Evolutionary conservation across 2,888 invertebrate species (phyloP), one percentile per base, ranked within the genome.

Genomic region (Drosophila incognita): DNA sequence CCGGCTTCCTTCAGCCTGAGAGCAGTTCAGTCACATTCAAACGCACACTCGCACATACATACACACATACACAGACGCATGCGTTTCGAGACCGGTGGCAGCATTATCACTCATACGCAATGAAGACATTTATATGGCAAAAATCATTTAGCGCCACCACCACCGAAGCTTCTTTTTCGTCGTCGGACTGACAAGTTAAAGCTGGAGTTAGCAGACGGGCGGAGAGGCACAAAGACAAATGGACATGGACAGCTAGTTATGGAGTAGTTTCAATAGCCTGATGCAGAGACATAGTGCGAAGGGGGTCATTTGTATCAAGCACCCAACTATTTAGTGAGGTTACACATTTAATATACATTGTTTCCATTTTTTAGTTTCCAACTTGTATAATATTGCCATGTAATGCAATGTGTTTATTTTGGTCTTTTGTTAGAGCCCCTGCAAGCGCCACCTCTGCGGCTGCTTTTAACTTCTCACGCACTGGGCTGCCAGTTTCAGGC

Each of bases 101-200:
- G 77, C 90, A 76, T 77, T 89, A 84, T 86, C 90, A 90, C 90
- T 86, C 85, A 86, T 90, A 89, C 88, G 86, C 86, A 87, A 87
- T 87, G 90, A 87, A 87, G 87, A 87, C 90, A 90, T 87, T 88
- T 87, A 90, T 87, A 87, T 85, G 85, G 87, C 90, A 73, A 89
- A 87, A 87, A 83, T 54, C 89, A 87, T 74, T 90, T 83, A 79
- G 82, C 85, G 87, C 87, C 90, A 64, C 69, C 62, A 52, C 35
- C 36, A 48, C 27, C 46, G 64, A 54, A 59, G 74, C 74, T 69
- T 83, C 85, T 87, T 68, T 68, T 69, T 73, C 62, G 57, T 42
- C 64, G 29, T 38, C 53, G 24, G 29, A 18, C 31, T 61, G 56
- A 13, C 40, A 61, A 53, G 49, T 62, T 70, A 65, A 21, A 46